These are phyloP conservation scores for Chiloscyllium plagiosum DNA, from an alignment of 2,113 vertebrate genomes.

Conservation along the genomic window DNA sequence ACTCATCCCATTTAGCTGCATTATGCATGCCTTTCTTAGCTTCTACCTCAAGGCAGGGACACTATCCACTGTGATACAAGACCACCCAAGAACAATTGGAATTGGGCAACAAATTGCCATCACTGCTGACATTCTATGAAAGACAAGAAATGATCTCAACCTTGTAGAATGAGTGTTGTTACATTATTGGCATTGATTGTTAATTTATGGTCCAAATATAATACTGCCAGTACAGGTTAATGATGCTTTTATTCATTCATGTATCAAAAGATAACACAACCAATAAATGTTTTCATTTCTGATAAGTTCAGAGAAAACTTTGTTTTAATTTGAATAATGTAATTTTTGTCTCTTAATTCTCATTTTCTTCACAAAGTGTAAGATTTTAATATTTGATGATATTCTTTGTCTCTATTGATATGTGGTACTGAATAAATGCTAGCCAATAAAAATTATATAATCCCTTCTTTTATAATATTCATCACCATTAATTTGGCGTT, in stretches of 20 bases:
- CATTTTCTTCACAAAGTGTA: neutral
- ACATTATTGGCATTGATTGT: neutral
- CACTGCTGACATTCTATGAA: neutral
- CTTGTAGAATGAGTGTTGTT: neutral
- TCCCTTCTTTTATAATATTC: neutral
- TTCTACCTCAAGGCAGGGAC: too few species aligned
- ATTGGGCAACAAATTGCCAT: neutral
- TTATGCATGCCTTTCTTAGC: too few species aligned
- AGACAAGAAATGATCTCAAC: neutral
- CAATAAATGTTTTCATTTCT: neutral
- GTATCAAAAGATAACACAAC: neutral
- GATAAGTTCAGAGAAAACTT: neutral
- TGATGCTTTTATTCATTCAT: neutral
- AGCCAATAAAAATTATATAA: neutral
- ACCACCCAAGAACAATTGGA: neutral
- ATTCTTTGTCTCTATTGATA: neutral
- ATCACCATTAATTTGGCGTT: neutral
- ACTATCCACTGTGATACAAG: too few species aligned
- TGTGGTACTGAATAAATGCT: neutral
- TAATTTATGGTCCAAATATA: neutral
- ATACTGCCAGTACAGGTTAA: neutral
- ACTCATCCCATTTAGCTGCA: too few species aligned
- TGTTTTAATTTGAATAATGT: neutral
- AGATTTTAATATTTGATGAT: neutral
- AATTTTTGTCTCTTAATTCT: neutral